Conservation (phyloP, 2,797 vertebrate genomes). For the Ispidina lecontei region DNA sequence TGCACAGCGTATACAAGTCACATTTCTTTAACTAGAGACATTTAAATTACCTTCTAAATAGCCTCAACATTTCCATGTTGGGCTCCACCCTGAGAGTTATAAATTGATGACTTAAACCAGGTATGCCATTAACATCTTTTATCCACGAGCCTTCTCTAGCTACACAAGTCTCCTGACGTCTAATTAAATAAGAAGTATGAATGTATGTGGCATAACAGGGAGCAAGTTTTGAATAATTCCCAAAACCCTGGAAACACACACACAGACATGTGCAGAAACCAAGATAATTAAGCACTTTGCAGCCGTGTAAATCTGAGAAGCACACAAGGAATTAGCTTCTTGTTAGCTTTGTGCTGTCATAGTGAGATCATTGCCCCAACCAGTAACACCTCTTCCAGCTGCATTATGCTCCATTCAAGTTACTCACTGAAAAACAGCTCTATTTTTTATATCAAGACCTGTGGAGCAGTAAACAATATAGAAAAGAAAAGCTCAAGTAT, state of each 20-base stretch:
- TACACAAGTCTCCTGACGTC: not conserved
- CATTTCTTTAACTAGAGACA: not conserved
- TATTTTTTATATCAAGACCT: not conserved
- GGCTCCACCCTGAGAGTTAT: not conserved
- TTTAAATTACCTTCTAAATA: not conserved
- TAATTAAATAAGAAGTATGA: not conserved
- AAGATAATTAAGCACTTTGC: not conserved
- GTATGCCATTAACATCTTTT: not conserved
- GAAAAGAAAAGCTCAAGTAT: not conserved
- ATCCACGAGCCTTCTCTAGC: not conserved
- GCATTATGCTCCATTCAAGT: not conserved
- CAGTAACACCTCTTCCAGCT: not conserved
- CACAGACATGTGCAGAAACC: not conserved
- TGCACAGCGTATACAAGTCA: not conserved
- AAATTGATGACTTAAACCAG: not conserved
- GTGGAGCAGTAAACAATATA: not conserved
- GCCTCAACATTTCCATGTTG: not conserved
- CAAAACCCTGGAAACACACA: not conserved
- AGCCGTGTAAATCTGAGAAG: not conserved
- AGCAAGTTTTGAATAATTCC: not conserved
- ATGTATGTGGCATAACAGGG: not conserved
- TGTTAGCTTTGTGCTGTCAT: not conserved
- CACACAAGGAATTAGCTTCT: not conserved
- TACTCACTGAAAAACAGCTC: not conserved
- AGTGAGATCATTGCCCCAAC: not conserved